Evolutionary conservation across 2,797 vertebrate genomes (phyloP).

Genomic region (Gobio occitaniae): DNA sequence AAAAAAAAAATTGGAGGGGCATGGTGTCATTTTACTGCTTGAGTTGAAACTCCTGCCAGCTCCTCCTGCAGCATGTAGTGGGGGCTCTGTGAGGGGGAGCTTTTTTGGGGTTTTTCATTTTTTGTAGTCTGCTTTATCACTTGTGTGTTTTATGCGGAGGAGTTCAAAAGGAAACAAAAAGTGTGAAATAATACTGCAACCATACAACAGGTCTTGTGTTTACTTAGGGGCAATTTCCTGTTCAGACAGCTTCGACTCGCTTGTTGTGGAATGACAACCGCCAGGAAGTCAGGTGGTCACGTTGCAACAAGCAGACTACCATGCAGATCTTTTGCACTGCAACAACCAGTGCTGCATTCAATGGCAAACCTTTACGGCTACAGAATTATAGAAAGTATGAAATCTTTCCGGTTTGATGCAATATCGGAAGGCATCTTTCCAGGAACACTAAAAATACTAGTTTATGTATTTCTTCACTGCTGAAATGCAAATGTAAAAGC

Average conservation of each 20-base stretch:
- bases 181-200: slow-evolving; percentile 4
- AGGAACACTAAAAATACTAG: neutral
- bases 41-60: slow-evolving; percentile 68
- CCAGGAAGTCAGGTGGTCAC: slow-evolving; percentile 63
- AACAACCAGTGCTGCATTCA: slow-evolving; percentile 49
- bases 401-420: neutral
- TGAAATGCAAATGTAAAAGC: neutral
- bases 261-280: slow-evolving; percentile 64
- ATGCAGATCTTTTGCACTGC: slow-evolving; percentile 52
- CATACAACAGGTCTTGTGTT: slow-evolving; percentile 19
- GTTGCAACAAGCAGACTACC: slow-evolving; percentile 58
- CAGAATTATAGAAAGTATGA: neutral
- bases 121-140: neutral
- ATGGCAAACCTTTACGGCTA: neutral
- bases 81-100: slow-evolving; percentile 32
- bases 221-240: slow-evolving; percentile 45
- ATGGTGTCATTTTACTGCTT: slow-evolving; percentile 77
- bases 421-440: neutral
- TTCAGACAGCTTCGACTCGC: slow-evolving; percentile 54
- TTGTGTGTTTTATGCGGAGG: slow-evolving; percentile 33
- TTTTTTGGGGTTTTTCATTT: neutral
- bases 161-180: slow-evolving; percentile 35
- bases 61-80: slow-evolving; percentile 63
- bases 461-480: neutral
- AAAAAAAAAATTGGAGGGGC: slow-evolving; percentile 75